Conservation (phyloP, 2,888 invertebrate genomes). For the Chrysolina haemoptera region DNA sequence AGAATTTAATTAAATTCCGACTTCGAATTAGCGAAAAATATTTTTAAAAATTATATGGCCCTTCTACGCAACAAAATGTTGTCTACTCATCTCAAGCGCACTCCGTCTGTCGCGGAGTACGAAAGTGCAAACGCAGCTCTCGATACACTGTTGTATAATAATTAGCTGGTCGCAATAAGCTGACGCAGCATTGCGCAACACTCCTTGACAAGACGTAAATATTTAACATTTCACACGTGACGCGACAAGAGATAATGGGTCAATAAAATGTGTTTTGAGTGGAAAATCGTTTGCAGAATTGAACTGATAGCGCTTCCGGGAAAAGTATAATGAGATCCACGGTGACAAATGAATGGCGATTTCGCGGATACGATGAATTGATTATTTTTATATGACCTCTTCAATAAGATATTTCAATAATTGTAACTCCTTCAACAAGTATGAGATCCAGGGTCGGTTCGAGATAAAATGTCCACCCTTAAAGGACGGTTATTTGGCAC, state of each 20-base stretch:
- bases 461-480: too few relatives aligned
- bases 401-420: too few relatives aligned
- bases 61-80: too few relatives aligned
- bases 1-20: too few relatives aligned
- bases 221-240: conserved; percentile 21
- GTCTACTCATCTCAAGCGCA: neutral
- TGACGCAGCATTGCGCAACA: conserved; percentile 4
- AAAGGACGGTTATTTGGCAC: too few relatives aligned
- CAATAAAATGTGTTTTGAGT: conserved; percentile 21
- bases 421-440: too few relatives aligned
- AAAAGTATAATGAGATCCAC: neutral
- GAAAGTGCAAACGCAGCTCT: conserved; percentile 11
- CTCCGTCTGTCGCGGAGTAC: neutral
- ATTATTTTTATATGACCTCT: too few relatives aligned
- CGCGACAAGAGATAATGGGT: conserved; percentile 13
- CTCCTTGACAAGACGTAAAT: conserved; percentile 24
- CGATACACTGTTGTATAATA: conserved; percentile 1
- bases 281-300: conserved; percentile 16
- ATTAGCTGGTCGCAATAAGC: conserved; percentile 1
- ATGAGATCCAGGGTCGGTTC: too few relatives aligned
- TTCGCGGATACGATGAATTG: too few relatives aligned
- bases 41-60: too few relatives aligned
- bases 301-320: neutral
- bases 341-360: too few relatives aligned
- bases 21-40: too few relatives aligned